Conservation (phyloP, 2,113 vertebrate genomes). For the Procavia capensis region DNA sequence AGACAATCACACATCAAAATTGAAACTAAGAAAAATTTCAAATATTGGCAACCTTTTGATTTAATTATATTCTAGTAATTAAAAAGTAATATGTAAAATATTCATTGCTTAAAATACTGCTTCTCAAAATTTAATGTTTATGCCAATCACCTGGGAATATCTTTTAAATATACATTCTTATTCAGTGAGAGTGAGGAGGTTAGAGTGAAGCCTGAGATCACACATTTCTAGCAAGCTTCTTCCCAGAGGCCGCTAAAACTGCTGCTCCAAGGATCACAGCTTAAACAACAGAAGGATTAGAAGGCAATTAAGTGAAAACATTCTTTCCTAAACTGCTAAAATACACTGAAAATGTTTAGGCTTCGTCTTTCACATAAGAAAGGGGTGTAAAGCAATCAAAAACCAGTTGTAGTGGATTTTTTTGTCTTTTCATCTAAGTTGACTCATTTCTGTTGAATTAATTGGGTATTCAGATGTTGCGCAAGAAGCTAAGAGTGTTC, state of each 20-base stretch:
- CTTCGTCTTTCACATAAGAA: neutral
- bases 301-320: neutral
- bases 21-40: neutral
- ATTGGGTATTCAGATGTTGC: neutral
- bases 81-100: neutral
- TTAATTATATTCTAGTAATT: neutral
- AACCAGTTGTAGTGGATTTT: rapidly evolving
- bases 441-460: neutral
- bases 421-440: neutral
- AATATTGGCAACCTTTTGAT: neutral
- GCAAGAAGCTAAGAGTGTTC: too few species aligned
- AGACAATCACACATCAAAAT: neutral
- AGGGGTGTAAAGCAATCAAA: neutral
- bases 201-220: neutral
- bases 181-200: neutral
- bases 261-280: neutral
- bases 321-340: neutral
- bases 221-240: neutral
- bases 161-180: neutral
- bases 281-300: neutral
- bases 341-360: neutral
- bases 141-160: neutral
- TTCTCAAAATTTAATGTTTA: neutral
- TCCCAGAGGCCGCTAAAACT: neutral
- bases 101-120: neutral